Percentiles rank a stretch among this genome's conserved stretches.
phyloP scores from a whole-genome alignment of 2,113 vertebrate genomes.

The Hippocampus comes region DNA sequence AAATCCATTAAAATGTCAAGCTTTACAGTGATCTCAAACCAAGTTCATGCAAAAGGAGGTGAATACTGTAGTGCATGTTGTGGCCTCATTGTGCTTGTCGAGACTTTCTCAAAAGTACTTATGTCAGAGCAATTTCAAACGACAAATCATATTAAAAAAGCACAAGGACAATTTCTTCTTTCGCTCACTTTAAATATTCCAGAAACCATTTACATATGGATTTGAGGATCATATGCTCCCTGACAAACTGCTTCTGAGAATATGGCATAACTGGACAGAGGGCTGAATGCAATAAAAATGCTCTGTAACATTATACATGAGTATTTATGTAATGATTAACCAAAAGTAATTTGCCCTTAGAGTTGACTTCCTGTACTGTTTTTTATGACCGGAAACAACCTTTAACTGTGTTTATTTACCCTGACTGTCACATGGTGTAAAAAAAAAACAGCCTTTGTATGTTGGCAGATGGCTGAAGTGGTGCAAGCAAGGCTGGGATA shows the following conservation, averaged over 20 bases:
- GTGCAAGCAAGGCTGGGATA: slow-evolving; percentile 2
- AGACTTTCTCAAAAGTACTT: slow-evolving; percentile 32
- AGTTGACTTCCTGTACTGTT: neutral
- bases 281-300: slow-evolving; percentile 22
- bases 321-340: slow-evolving; percentile 24
- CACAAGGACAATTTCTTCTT: slow-evolving; percentile 26
- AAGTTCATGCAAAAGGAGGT: slow-evolving; percentile 39
- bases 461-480: slow-evolving; percentile 13
- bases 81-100: slow-evolving; percentile 51
- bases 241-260: slow-evolving; percentile 50
- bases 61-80: slow-evolving; percentile 34
- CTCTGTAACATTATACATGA: slow-evolving; percentile 15
- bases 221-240: slow-evolving; percentile 51
- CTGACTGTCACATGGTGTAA: slow-evolving; percentile 10
- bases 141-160: slow-evolving; percentile 35
- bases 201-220: slow-evolving; percentile 36
- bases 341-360: slow-evolving; percentile 8
- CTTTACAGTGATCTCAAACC: slow-evolving; percentile 35
- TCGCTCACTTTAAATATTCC: slow-evolving; percentile 29
- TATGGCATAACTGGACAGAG: slow-evolving; percentile 27
- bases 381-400: slow-evolving; percentile 3
- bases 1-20: slow-evolving; percentile 66
- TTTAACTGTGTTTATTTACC: slow-evolving; percentile 9
- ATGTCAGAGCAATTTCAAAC: slow-evolving; percentile 31
- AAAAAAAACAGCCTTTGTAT: slow-evolving; percentile 23